Percentiles rank a stretch among this genome's conserved stretches.
These are phyloP conservation scores for Tenebrosternarchus preto DNA, from an alignment of 2,113 vertebrate genomes.

Conservation along the genomic window DNA sequence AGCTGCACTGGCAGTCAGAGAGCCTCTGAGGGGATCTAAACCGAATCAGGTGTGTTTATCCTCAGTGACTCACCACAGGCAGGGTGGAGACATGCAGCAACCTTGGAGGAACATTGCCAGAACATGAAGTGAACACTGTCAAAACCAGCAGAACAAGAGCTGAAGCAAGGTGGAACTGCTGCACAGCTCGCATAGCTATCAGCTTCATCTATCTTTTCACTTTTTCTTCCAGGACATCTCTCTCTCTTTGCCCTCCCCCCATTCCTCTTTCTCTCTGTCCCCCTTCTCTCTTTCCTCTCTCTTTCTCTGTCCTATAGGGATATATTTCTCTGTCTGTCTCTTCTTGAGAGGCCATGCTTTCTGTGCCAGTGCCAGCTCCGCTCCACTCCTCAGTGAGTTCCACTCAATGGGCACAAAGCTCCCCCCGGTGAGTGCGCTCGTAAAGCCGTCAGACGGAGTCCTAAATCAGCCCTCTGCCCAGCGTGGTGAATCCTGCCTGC, in stretches of 20 bases:
- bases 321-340: constrained; percentile 29
- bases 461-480: constrained; percentile 65
- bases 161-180: too few relatives aligned
- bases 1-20: not conserved
- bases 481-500: constrained; percentile 29
- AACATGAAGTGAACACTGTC: constrained; percentile 1
- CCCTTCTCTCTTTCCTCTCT: not conserved
- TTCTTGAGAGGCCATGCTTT: constrained; percentile 24
- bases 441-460: constrained; percentile 67
- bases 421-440: constrained; percentile 61
- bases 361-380: constrained; percentile 60
- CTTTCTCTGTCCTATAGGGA: not conserved
- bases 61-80: not conserved
- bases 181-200: too few relatives aligned
- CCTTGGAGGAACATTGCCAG: not conserved
- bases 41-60: not conserved
- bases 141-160: not conserved
- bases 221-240: not conserved
- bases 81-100: not conserved
- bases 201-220: not conserved
- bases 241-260: too few relatives aligned
- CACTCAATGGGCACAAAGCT: constrained; percentile 69
- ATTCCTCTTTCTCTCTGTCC: too few relatives aligned
- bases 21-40: not conserved
- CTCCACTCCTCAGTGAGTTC: constrained; percentile 66